Percentiles rank a stretch among this genome's conserved stretches.
phyloP scores from a whole-genome alignment of 2,888 invertebrate species.

The Nemoura dubitans region DNA sequence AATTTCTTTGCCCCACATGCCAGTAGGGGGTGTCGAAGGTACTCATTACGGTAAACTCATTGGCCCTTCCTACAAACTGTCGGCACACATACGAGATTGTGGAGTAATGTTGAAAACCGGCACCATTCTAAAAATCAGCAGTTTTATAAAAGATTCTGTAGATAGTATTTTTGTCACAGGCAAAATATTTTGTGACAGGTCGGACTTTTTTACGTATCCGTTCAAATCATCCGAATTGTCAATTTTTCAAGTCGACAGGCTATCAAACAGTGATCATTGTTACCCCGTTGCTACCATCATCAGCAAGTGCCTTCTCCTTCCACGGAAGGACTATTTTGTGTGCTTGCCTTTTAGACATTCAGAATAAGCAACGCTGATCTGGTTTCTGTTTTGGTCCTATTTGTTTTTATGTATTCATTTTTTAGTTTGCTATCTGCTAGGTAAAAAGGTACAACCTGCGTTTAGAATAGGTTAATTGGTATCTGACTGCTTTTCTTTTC shows the following conservation, averaged over 20 bases:
- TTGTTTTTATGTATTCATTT: too few relatives aligned
- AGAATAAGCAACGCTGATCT: too few relatives aligned
- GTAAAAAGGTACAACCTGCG: neutral
- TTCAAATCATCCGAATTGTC: conserved; percentile 17
- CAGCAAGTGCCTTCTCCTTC: neutral
- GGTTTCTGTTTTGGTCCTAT: too few relatives aligned
- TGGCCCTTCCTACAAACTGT: neutral
- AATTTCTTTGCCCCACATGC: neutral
- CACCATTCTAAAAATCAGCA: neutral
- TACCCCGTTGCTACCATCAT: neutral
- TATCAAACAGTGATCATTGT: neutral
- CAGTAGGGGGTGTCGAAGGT: neutral
- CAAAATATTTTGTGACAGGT: neutral
- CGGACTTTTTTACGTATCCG: neutral
- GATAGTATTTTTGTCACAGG: neutral
- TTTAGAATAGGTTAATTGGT: too few relatives aligned
- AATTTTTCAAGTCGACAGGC: neutral
- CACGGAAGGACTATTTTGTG: neutral
- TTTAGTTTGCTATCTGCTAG: neutral
- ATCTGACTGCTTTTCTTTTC: too few relatives aligned
- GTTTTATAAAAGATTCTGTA: neutral
- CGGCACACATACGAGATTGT: neutral
- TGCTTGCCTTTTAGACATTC: neutral
- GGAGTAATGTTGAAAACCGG: neutral
- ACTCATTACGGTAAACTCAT: neutral